Evolutionary conservation across 2,888 invertebrate genomes (phyloP).

Genomic region (Luffia ferchaultella): DNA sequence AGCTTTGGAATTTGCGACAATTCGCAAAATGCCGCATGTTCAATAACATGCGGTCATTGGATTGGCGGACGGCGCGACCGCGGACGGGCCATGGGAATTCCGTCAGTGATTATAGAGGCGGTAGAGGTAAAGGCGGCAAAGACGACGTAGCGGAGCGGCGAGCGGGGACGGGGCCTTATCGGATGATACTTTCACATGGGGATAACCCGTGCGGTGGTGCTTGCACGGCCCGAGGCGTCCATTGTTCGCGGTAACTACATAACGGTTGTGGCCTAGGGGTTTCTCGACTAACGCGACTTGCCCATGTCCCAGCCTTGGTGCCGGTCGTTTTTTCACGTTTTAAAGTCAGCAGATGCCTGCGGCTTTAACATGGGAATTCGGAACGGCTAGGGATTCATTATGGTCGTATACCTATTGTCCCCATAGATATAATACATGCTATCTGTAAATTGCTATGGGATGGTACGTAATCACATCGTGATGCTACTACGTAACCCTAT

Average conservation of each 20-base stretch:
- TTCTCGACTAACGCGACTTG: not conserved
- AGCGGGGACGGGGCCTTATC: not conserved
- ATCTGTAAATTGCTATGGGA: too few relatives aligned
- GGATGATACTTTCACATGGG: conserved; percentile 40
- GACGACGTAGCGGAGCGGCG: not conserved
- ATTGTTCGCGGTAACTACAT: not conserved
- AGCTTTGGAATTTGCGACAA: too few relatives aligned
- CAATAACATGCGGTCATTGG: not conserved
- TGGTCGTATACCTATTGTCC: too few relatives aligned
- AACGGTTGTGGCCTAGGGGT: not conserved
- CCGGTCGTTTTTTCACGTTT: too few relatives aligned
- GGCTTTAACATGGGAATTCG: too few relatives aligned
- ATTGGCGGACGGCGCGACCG: not conserved
- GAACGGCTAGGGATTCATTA: too few relatives aligned
- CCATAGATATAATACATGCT: too few relatives aligned
- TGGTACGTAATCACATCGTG: too few relatives aligned
- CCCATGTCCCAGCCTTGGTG: too few relatives aligned
- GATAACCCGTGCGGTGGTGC: conserved; percentile 31
- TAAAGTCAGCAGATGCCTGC: too few relatives aligned
- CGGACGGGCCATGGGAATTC: not conserved
- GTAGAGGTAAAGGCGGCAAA: too few relatives aligned
- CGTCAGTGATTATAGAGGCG: not conserved
- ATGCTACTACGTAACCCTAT: too few relatives aligned
- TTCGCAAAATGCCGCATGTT: not conserved
- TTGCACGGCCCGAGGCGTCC: conserved; percentile 1